These are phyloP conservation scores for Athrips mouffetella DNA, from an alignment of 2,888 invertebrate genomes.

Conservation along the genomic window DNA sequence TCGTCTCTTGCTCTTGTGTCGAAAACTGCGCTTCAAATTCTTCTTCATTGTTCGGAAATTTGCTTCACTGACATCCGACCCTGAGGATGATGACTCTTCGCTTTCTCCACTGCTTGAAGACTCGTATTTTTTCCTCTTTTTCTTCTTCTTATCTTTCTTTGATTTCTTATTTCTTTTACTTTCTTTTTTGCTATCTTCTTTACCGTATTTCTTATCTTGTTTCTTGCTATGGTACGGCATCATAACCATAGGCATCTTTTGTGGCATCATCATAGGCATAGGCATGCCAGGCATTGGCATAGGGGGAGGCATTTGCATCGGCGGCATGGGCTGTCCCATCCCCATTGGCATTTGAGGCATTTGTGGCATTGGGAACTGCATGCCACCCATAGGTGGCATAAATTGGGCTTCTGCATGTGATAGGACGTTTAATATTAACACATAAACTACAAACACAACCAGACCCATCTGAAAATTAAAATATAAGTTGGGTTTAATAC, in stretches of 20 bases:
- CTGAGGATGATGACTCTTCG: constrained; percentile 21
- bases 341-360: constrained; percentile 33
- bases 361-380: constrained; percentile 24
- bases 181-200: constrained; percentile 24
- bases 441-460: not conserved
- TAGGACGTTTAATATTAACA: not conserved
- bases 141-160: constrained; percentile 25
- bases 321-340: not conserved
- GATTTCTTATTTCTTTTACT: constrained; percentile 27
- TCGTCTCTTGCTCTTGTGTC: constrained; percentile 23
- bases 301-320: not conserved
- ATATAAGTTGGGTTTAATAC: too few relatives aligned
- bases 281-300: constrained; percentile 16
- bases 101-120: constrained; percentile 19
- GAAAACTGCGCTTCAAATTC: not conserved
- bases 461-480: not conserved
- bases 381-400: constrained; percentile 15
- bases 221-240: constrained; percentile 56
- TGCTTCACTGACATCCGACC: not conserved
- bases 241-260: constrained; percentile 52
- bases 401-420: not conserved
- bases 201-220: constrained; percentile 27
- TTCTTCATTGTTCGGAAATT: constrained; percentile 19
- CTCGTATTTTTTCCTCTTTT: constrained; percentile 19
- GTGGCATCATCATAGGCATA: constrained; percentile 29